These are phyloP conservation scores for Sebastes schlegelii DNA, from an alignment of 2,113 vertebrate genomes.

Conservation along the genomic window DNA sequence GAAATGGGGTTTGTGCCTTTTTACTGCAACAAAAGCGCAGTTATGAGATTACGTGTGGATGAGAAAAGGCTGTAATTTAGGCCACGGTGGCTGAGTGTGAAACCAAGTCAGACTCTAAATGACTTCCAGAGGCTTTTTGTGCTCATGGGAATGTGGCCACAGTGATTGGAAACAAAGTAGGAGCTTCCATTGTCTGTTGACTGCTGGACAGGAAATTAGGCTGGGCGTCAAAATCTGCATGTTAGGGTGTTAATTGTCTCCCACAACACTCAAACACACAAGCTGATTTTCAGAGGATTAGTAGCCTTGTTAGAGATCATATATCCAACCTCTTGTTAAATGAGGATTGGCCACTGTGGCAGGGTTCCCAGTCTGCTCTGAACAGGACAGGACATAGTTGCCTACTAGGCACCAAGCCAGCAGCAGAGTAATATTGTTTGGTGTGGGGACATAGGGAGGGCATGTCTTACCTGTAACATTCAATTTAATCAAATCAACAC, in stretches of 20 bases:
- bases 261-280: conserved; percentile 48
- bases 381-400: conserved; percentile 45
- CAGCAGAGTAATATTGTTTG: conserved; percentile 73
- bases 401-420: conserved; percentile 71
- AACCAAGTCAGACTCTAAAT: conserved; percentile 62
- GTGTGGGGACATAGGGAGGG: conserved; percentile 55
- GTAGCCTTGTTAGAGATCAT: conserved; percentile 72
- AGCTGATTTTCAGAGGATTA: conserved; percentile 77
- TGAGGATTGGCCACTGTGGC: conserved; percentile 71
- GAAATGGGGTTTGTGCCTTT: conserved; percentile 31
- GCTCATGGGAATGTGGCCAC: conserved; percentile 53
- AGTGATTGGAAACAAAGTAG: conserved; percentile 48
- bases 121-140: conserved; percentile 68
- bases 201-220: conserved; percentile 66
- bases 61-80: conserved; percentile 62
- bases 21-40: conserved; percentile 55
- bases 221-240: conserved; percentile 59
- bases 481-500: conserved; percentile 75
- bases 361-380: conserved; percentile 68
- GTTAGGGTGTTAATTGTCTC: conserved; percentile 68
- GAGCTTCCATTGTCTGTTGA: conserved; percentile 51
- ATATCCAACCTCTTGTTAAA: conserved; percentile 74
- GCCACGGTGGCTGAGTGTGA: conserved; percentile 54
- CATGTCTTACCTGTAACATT: conserved; percentile 72
- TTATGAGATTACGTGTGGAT: conserved; percentile 60